Evolutionary conservation across 2,888 invertebrate genomes (phyloP).

Genomic region (Volucella zonaria): DNA sequence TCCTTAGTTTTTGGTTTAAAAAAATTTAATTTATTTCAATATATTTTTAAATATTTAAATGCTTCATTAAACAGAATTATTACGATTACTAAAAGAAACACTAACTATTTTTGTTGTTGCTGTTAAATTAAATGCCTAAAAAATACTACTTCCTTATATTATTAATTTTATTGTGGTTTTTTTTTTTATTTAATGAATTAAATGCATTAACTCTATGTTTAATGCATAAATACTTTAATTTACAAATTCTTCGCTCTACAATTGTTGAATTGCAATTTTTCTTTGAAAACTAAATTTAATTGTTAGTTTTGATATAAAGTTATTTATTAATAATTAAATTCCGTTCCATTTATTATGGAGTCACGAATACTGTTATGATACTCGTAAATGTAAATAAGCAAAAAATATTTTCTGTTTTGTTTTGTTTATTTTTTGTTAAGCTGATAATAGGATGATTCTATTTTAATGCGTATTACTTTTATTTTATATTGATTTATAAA

Average conservation of each 20-base stretch:
- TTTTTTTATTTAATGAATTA: neutral
- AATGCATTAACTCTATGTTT: slow-evolving; percentile 18
- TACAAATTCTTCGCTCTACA: neutral
- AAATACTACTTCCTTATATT: slow-evolving; percentile 12
- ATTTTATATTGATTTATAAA: neutral
- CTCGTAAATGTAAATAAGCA: too few relatives aligned
- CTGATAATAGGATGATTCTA: too few relatives aligned
- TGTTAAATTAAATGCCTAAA: slow-evolving; percentile 1
- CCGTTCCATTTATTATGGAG: too few relatives aligned
- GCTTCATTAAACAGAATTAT: slow-evolving; percentile 6
- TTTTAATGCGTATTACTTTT: too few relatives aligned
- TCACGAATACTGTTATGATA: too few relatives aligned
- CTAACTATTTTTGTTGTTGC: neutral
- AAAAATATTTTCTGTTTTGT: too few relatives aligned
- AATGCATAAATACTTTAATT: neutral
- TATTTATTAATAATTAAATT: too few relatives aligned
- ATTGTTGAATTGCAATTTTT: neutral
- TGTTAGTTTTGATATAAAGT: too few relatives aligned
- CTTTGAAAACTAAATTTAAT: too few relatives aligned
- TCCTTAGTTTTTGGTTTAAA: slow-evolving; percentile 3
- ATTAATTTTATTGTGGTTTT: neutral
- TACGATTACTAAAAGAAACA: slow-evolving; percentile 9
- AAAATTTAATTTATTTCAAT: slow-evolving; percentile 44
- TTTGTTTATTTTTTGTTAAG: too few relatives aligned
- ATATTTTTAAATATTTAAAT: slow-evolving; percentile 18